These are phyloP conservation scores for Sisyra terminalis DNA, from an alignment of 2,888 invertebrate species.

Conservation along the genomic window DNA sequence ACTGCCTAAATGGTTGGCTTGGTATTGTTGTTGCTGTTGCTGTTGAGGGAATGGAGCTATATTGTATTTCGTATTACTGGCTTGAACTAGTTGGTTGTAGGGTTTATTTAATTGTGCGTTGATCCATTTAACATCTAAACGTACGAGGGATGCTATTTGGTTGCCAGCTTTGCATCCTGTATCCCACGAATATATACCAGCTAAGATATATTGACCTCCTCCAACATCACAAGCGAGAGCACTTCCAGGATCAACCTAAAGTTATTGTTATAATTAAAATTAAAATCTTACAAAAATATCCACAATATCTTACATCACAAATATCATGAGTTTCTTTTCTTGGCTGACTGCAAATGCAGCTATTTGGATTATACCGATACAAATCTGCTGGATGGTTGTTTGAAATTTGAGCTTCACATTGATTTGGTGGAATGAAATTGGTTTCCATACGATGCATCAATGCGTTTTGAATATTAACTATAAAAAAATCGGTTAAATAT, in stretches of 20 bases:
- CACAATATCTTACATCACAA: constrained; percentile 42
- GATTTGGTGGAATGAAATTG: constrained; percentile 39
- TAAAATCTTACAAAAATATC: background rate
- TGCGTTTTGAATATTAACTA: constrained; percentile 58
- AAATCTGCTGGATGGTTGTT: constrained; percentile 38
- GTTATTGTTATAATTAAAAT: constrained; percentile 6
- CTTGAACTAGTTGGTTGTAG: background rate
- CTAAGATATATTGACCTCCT: constrained; percentile 47
- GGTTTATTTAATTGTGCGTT: background rate
- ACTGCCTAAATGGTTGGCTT: too few relatives aligned
- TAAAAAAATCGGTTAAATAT: constrained; percentile 16
- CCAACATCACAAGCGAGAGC: constrained; percentile 63
- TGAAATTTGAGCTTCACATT: constrained; percentile 40
- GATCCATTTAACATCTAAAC: constrained; percentile 5
- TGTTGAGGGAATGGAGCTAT: background rate
- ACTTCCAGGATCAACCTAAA: constrained; percentile 52
- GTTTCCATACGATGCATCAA: constrained; percentile 60
- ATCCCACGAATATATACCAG: constrained; percentile 64
- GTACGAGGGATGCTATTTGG: constrained; percentile 5
- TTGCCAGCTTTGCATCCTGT: constrained; percentile 35
- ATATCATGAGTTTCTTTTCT: constrained; percentile 47
- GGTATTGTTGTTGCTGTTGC: background rate
- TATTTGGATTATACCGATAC: constrained; percentile 39
- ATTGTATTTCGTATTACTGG: background rate
- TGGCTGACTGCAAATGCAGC: constrained; percentile 51